A percentile compares a stretch with the other conserved stretches of the same genome.
Conservation (phyloP, 2,888 invertebrate species). For the Drosophila paramelanica region DNA sequence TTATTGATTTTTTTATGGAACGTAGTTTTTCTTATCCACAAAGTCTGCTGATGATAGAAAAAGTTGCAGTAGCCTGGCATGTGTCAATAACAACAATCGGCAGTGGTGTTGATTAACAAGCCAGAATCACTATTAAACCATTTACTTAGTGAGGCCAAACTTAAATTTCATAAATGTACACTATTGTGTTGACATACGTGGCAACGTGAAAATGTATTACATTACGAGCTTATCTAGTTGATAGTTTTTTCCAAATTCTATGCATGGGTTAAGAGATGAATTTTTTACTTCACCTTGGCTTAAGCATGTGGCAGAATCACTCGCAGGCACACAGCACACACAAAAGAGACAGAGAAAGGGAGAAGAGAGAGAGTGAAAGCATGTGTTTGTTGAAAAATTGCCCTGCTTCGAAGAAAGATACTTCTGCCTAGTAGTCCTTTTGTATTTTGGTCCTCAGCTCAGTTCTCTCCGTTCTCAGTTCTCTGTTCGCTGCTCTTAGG, state of each 20-base stretch:
- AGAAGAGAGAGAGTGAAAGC: not conserved
- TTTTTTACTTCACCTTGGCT: constrained; percentile 47
- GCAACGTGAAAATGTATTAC: constrained; percentile 21
- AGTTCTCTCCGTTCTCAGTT: not conserved
- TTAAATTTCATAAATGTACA: no score
- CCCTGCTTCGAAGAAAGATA: constrained; percentile 40
- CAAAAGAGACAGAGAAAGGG: not conserved
- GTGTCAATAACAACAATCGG: no score
- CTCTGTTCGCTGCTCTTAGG: constrained; percentile 16
- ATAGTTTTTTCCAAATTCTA: constrained; percentile 49
- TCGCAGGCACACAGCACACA: constrained; percentile 2
- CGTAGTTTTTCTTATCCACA: no score
- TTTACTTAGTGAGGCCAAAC: no score
- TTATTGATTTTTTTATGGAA: no score
- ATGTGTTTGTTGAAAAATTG: constrained; percentile 20
- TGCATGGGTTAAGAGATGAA: constrained; percentile 40
- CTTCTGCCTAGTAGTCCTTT: constrained; percentile 47
- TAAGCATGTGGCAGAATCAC: constrained; percentile 24
- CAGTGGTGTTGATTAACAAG: no score
- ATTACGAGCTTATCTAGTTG: constrained; percentile 38
- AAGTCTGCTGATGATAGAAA: no score
- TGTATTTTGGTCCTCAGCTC: constrained; percentile 14
- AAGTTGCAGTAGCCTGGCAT: no score
- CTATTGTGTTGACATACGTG: no score
- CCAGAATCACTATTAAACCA: no score